phyloP scores from a whole-genome alignment of 2,797 vertebrate species.

The Alfaro cultratus region DNA sequence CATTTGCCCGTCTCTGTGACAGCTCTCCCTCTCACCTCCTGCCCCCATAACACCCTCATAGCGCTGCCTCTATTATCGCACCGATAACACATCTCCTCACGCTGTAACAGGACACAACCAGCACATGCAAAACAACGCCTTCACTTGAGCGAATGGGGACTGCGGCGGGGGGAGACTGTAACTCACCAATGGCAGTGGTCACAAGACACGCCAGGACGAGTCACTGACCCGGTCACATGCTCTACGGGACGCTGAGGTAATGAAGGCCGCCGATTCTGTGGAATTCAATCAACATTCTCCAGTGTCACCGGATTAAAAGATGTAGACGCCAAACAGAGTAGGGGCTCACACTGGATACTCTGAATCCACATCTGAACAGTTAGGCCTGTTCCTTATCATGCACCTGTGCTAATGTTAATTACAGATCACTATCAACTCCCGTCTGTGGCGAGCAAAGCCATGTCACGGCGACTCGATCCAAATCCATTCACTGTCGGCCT shows the following conservation, averaged over 20 bases:
- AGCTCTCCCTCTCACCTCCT: neutral
- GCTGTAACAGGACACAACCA: conserved; percentile 14
- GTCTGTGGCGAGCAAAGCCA: conserved; percentile 1
- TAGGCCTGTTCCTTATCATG: neutral
- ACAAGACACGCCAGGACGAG: conserved; percentile 48
- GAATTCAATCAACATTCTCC: conserved; percentile 65
- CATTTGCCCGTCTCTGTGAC: conserved; percentile 3
- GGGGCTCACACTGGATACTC: neutral
- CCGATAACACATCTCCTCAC: conserved; percentile 23
- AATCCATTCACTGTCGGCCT: conserved; percentile 23
- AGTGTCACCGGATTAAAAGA: conserved; percentile 29
- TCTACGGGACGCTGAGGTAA: conserved; percentile 42
- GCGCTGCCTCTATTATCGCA: conserved; percentile 37
- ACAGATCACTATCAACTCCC: conserved; percentile 5
- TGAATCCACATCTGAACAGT: neutral
- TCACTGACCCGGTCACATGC: conserved; percentile 54
- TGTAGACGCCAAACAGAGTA: neutral
- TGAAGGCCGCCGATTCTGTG: conserved; percentile 48
- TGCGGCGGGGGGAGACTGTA: neutral
- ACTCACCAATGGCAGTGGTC: conserved; percentile 14
- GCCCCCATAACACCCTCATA: conserved; percentile 34
- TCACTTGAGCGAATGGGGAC: conserved; percentile 4
- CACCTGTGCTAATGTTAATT: conserved; percentile 2
- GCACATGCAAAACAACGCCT: conserved; percentile 22
- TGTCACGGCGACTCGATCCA: neutral